Percentiles rank a stretch among this genome's conserved stretches.
Evolutionary conservation across 2,113 vertebrate species (phyloP).

Genomic region (Megaceryle maxima): DNA sequence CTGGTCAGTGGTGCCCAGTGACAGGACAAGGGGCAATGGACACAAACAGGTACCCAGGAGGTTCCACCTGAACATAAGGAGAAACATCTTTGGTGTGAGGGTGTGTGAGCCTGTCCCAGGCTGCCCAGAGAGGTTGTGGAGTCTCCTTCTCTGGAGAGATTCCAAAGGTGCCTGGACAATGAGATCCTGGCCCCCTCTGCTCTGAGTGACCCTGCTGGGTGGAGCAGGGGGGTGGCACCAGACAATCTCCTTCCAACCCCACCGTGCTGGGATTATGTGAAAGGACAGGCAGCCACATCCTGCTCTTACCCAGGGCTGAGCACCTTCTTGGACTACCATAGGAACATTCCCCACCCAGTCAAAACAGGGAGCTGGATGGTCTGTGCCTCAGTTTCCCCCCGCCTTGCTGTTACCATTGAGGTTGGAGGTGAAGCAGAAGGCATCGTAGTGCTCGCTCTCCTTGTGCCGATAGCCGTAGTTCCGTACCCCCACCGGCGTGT

Average conservation of each 20-base stretch:
- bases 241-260: background rate
- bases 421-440: constrained; percentile 96
- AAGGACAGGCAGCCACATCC: rapidly evolving
- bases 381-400: background rate
- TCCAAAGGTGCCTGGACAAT: too few species aligned
- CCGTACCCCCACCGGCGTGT: constrained; percentile 82
- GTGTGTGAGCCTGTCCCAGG: too few species aligned
- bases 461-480: constrained; percentile 95
- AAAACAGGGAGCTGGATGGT: rapidly evolving
- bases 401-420: constrained; percentile 77
- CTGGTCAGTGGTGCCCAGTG: too few species aligned
- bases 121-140: too few species aligned
- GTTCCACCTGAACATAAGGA: too few species aligned
- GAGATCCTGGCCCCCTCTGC: background rate
- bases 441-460: constrained; percentile 88
- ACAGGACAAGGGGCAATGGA: too few species aligned
- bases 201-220: background rate
- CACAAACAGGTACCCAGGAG: too few species aligned
- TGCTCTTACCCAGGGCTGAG: background rate
- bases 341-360: rapidly evolving
- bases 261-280: background rate
- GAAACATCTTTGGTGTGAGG: too few species aligned
- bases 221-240: background rate
- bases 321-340: rapidly evolving
- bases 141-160: too few species aligned